Evolutionary conservation across 1,140 invertebrate genomes (phyloP), one percentile per base, ranked within the genome.

Genomic region (Drosophila virilis): DNA sequence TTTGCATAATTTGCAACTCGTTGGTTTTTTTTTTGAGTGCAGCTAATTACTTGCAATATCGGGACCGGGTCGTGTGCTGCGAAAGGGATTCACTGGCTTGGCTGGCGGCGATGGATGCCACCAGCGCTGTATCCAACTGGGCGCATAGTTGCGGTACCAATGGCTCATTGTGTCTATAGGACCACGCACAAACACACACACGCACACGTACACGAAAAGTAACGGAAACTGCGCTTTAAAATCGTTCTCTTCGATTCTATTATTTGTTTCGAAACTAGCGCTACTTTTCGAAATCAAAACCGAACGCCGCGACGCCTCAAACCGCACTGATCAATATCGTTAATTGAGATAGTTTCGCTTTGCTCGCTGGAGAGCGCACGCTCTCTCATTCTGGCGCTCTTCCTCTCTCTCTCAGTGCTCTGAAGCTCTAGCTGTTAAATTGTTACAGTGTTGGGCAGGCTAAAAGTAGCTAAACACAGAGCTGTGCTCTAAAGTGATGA

Each of bases 71-170:
- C 90, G 78, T 35, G 71, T 85, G 35, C 58, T 91, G 8, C 83
- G 83, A 57, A 77, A 91, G 22, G 90, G 90, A 86, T 89, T 91
- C 9, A 91, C 43, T 12, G 74, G 75, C 13, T 74, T 68, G 6
- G 61, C 7, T 9, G 57, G 85, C 7, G 58, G 80, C 4, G 59
- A 33, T 2, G 76, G 82, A 3, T 71, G 72, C 84, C 71, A 80
- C 74, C 76, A 91, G 40, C 86, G 83, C 57, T 91, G 81, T 12
- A 89, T 22, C 90, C 90, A 91, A 43, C 60, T 68, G 40, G 90
- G 90, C 9, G 91, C 66, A 65, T 91, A 91, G 40, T 58, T 78
- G n/a, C 83, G 64, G 77, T 91, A 91, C 90, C 86, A 91, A 68
- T 70, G 62, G 54, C 50, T 55, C 90, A 91, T 91, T 33, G 40